phyloP scores from a whole-genome alignment of 1,140 invertebrate genomes.

The Diorhabda sublineata region DNA sequence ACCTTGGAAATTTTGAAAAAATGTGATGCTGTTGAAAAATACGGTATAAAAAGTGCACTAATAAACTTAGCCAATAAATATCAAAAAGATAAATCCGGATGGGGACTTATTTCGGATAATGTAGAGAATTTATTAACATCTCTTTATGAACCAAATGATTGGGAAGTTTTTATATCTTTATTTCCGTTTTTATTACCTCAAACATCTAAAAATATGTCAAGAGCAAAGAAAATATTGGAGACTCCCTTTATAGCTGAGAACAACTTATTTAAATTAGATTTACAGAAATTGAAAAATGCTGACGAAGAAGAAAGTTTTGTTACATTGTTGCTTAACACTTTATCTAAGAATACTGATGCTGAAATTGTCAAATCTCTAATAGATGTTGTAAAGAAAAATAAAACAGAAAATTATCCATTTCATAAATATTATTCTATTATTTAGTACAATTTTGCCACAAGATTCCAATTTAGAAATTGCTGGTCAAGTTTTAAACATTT shows the following conservation, averaged over 20 bases:
- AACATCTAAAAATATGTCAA: slow-evolving; percentile 47
- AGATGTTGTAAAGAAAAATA: slow-evolving; percentile 28
- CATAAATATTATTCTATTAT: slow-evolving; percentile 11
- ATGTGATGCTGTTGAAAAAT: slow-evolving; percentile 16
- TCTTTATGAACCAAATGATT: slow-evolving; percentile 24
- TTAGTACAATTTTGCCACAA: slow-evolving; percentile 24
- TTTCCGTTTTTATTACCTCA: slow-evolving; percentile 59
- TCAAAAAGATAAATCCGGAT: slow-evolving; percentile 20
- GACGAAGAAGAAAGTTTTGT: slow-evolving; percentile 5
- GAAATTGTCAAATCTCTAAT: slow-evolving; percentile 14
- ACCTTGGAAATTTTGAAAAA: slow-evolving; percentile 43
- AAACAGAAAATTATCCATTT: too few species aligned
- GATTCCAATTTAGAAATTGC: slow-evolving; percentile 18
- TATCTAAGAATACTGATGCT: not conserved
- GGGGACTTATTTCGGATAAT: slow-evolving; percentile 14
- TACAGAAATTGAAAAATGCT: slow-evolving; percentile 6
- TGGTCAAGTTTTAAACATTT: slow-evolving; percentile 45
- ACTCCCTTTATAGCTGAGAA: slow-evolving; percentile 18
- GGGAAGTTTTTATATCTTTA: slow-evolving; percentile 47
- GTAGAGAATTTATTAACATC: slow-evolving; percentile 12
- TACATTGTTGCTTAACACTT: not conserved
- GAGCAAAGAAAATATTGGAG: slow-evolving; percentile 50
- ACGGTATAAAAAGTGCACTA: slow-evolving; percentile 24
- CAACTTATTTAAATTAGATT: slow-evolving; percentile 5
- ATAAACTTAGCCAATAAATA: slow-evolving; percentile 26